Evolutionary conservation across 2,797 vertebrate genomes (phyloP), one percentile per base, ranked within the genome.

Genomic region (Rhinatrema bivittatum): DNA sequence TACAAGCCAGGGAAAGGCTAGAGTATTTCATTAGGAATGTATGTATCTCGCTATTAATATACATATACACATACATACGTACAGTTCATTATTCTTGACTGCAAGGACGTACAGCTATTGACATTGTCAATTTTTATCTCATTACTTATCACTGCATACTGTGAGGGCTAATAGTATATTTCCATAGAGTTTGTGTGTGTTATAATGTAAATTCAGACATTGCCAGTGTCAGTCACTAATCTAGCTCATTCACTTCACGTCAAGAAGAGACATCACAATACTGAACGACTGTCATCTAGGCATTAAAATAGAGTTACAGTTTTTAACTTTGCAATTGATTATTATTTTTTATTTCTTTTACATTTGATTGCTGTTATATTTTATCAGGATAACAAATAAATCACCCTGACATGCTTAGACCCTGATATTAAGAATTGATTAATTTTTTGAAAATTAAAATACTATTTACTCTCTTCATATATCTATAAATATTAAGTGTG

Each of bases 31-130:
- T n/a, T n/a, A n/a, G n/a, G n/a, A n/a, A n/a, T n/a, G n/a, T n/a
- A n/a, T 46, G 39, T 27, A 46, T 27, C 28, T 30, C 36, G 26
- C 25, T 46, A 60, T 53, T 59, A 55, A 61, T 53, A 57, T 42
- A 56, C 36, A 61, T 39, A 30, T 39, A 23, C 25, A 47, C 9
- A n/a, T 18, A 50, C 7, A 40, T 16, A 42, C 5, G 13, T 34
- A 29, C 18, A 35, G 25, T 86, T 86, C 82, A 87, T 91, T 88
- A 88, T 84, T 84, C 84, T 65, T 81, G 63, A 64, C 72, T 79
- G 49, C 64, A 74, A 77, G 68, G 70, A 73, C 77, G 89, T 88
- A 88, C 78, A 67, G 82, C 74, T 90, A 90, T 89, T 91, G 87
- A 88, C 76, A 68, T 60, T 83, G 86, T 90, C 89, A 89, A 75